Evolutionary conservation across 2,797 vertebrate species (phyloP), one percentile per base, ranked within the genome.

Genomic region (Mormyrops boulengeri): DNA sequence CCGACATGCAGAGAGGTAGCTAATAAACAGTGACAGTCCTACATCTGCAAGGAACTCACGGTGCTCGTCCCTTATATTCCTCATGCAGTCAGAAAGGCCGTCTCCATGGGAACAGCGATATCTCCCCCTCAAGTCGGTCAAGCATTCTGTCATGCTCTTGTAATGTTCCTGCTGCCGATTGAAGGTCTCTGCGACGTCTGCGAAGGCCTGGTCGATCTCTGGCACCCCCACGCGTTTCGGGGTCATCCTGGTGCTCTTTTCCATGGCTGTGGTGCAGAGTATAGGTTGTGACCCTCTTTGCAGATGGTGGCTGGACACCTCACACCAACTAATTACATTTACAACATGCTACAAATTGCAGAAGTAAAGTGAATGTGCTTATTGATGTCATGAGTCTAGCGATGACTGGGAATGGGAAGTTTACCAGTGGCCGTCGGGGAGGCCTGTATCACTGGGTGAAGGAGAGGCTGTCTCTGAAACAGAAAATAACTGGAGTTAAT

Each of bases 151-250:
- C 94, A 96, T 94, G 17, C 88, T 62, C 86, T 95, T 91, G 17
- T 94, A 93, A 84, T 92, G 84, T n/a, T 93, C 92, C 8, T 95
- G 95, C 89, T 97, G 96, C 90, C 94, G 87, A 14, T 96, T 96
- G 69, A 97, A 96, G 2, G 90, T 95, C 82, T 96, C 95, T 0
- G 94, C 94, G 88, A 95, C 90, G 0, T 96, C 95, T 1, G 49
- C 85, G 90, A 97, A 96, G 52, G 93, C 93, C 88, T 90, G 91
- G 91, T 97, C 96, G 60, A 96, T 88, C 86, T 95, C 94, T 2
- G 92, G 80, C 77, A 96, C 91, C 0, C 94, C 92, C 11, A 96
- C 91, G 8, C 92, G 91, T 86, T 94, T 94, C 89, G 93, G 92
- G 22, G 62, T 85, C 90, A 96, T 88, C 88, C 88, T 92, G 80